Base-by-base conservation (phyloP, 2,797 vertebrate genomes). In the Sternarchorhynchus goeldii region DNA sequence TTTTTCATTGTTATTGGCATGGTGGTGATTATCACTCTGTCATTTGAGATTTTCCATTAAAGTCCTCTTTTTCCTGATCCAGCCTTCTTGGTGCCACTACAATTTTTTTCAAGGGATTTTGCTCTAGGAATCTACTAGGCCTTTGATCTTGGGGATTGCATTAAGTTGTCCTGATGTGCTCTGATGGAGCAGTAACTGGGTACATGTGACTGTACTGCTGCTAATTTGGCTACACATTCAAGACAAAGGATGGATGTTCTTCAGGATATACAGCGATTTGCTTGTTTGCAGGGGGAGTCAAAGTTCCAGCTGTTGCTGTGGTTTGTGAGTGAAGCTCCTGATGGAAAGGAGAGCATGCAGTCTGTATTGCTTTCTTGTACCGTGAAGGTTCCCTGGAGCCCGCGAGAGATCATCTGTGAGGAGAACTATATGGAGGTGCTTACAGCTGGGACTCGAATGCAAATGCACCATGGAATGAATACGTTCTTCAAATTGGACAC, bases 291-390 rank as follows among this genome's bases (percentile, higher is more conserved):
- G 90, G 86, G 63, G 36, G 86, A 91, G 60, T 69, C 87, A 18
- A 80, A 85, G 39, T 91, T 90, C 72, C 85, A 82, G 32, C 79
- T 91, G 74, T 75, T 71, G 10, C 79, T 92, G 81, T 89, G 88
- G 50, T 84, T 91, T 79, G 87, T 90, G 53, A 85, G 90, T 53
- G 88, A 87, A 67, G 17, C 85, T 39, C 82, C 76, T 21, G 78
- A 88, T 71, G 83, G 80, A 3, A 73, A 83, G 50, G 83, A 88
- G 70, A 79, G 76, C 58, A 83, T 78, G 20, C 89, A 90, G 56
- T 85, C 70, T 7, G 84, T 90, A 17, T 73, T 88, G 14, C 81
- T 91, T 17, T 39, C 67, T 36, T 84, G 82, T 10, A 45, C 31
- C 36, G 73, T 84, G 21, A 53, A 78, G 21, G 62, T 75, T 29